Evolutionary conservation across 2,888 invertebrate species (phyloP), one percentile per base, ranked within the genome.

Genomic region (Eretmocerus hayati): DNA sequence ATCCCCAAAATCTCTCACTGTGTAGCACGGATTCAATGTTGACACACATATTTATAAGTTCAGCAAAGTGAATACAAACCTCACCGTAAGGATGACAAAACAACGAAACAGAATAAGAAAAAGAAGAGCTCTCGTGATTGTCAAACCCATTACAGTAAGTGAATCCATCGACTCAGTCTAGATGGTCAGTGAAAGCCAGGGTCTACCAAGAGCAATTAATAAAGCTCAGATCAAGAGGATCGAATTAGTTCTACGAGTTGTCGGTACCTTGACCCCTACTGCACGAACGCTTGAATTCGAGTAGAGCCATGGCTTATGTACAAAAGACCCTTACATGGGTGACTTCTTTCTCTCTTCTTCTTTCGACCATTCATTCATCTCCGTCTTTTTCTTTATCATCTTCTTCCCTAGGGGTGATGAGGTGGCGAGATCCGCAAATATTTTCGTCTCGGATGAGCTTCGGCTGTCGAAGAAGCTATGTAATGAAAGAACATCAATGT

Each of bases 61-160:
- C n/a, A n/a, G n/a, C n/a, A n/a, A n/a, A n/a, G n/a, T n/a, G n/a
- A n/a, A n/a, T n/a, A n/a, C n/a, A n/a, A n/a, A n/a, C n/a, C n/a
- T n/a, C n/a, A n/a, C n/a, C n/a, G n/a, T n/a, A n/a, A n/a, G n/a
- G n/a, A n/a, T n/a, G n/a, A n/a, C n/a, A n/a, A n/a, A n/a, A n/a
- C n/a, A n/a, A n/a, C n/a, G n/a, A n/a, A n/a, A n/a, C n/a, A n/a
- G n/a, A n/a, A n/a, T n/a, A n/a, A 30, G 8, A 30, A 9, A 30
- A 8, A 8, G 8, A 13, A 30, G 30, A 13, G 8, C 38, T 15
- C 39, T 30, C 39, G 30, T 42, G 53, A 49, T 49, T 44, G 50
- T 50, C 47, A 50, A 50, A 26, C 39, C 53, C 50, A 53, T 53
- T 50, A n/a, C n/a, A n/a, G n/a, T n/a, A 53, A 53, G 42, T 41